Base-by-base conservation (phyloP, 2,888 invertebrate species). In the Dexiosoma caninum region DNA sequence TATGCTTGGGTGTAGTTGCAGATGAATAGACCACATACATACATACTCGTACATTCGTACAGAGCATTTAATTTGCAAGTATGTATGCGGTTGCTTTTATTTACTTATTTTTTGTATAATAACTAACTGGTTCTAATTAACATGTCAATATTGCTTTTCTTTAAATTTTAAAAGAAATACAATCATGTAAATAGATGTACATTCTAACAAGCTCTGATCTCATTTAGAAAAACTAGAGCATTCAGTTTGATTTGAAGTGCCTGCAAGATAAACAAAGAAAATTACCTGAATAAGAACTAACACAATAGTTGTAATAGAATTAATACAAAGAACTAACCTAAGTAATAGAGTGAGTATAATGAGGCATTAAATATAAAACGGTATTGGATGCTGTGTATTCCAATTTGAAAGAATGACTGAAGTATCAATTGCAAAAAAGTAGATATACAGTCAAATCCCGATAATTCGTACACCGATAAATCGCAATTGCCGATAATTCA, bases 41-140 rank as follows among this genome's bases (percentile, higher is more conserved):
- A 40, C n/a, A 14, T 2, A n/a, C 2, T 19, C 3, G 16, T 42
- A 23, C n/a, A 4, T n/a, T n/a, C n/a, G n/a, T n/a, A n/a, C n/a
- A n/a, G n/a, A n/a, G n/a, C n/a, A n/a, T n/a, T n/a, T n/a, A n/a
- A n/a, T n/a, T n/a, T 60, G 4, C 0, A 6, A 10, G 16, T 44
- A 40, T 40, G 16, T 44, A 40, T 40, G 21, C 27, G 14, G 27
- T 32, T 27, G 27, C 4, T 53, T 14, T 40, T 16, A 10, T 12
- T 37, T 72, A 42, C 12, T 9, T 40, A 23, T 70, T 64, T 51
- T 51, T 21, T 30, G 32, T 55, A 19, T 3, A 53, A 35, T 23
- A 66, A 59, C 71, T 60, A 77, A 55, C 76, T 49, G 23, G 35
- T 51, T 44, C 53, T 70, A 75, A 80, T 80, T 80, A 80, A 55